A percentile compares a stretch with the other conserved stretches of the same genome.
phyloP scores from a whole-genome alignment of 37 sponge, comb jelly and placozoan species.

The Diacarnus erythraeanus region DNA sequence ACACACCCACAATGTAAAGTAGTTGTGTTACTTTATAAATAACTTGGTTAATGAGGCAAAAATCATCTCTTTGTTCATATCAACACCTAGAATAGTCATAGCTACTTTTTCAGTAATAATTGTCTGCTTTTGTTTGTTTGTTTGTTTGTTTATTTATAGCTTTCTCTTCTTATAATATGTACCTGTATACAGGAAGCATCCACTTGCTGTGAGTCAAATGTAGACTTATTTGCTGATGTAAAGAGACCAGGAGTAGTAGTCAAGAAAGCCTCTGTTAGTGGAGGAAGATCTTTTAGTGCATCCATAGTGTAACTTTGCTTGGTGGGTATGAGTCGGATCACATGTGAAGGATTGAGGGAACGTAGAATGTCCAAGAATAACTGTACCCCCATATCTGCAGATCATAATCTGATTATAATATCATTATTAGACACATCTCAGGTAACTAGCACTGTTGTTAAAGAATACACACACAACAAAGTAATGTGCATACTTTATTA shows the following conservation, averaged over 20 bases:
- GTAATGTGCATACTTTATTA: too few relatives aligned
- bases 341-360: conserved; percentile 29
- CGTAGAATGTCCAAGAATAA: conserved; percentile 42
- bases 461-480: too few relatives aligned
- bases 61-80: too few relatives aligned
- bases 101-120: too few relatives aligned
- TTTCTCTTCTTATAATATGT: too few relatives aligned
- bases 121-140: too few relatives aligned
- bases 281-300: background rate
- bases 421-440: too few relatives aligned
- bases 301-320: background rate
- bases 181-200: too few relatives aligned
- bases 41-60: background rate
- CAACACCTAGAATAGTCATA: too few relatives aligned
- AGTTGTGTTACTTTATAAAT: background rate
- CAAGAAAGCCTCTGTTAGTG: conserved; percentile 9
- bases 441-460: too few relatives aligned
- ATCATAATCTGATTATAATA: too few relatives aligned
- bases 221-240: background rate
- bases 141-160: too few relatives aligned
- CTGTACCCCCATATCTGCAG: conserved; percentile 42
- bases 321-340: conserved; percentile 12
- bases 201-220: background rate
- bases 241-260: conserved; percentile 18
- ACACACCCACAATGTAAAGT: background rate